These are phyloP conservation scores for Cavia porcellus DNA, from an alignment of 2,113 vertebrate species.

Conservation along the genomic window DNA sequence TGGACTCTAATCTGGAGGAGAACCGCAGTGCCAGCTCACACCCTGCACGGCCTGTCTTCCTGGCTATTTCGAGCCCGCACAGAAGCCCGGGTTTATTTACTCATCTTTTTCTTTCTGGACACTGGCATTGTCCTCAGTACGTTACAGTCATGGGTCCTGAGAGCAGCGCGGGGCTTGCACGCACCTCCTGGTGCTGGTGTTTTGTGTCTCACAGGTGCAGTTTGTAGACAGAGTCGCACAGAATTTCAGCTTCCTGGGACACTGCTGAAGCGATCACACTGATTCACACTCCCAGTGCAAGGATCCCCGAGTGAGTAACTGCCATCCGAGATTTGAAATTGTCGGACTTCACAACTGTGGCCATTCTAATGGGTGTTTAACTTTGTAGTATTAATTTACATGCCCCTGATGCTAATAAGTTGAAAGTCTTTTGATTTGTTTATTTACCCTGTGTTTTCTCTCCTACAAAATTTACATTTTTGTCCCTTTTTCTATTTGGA, in stretches of 20 bases:
- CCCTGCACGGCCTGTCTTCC: neutral
- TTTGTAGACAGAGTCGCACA: neutral
- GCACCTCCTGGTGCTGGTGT: neutral
- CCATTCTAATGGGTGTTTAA: neutral
- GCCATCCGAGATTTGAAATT: neutral
- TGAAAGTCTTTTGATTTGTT: neutral
- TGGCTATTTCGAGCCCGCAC: neutral
- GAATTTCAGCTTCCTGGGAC: neutral
- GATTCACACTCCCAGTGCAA: neutral
- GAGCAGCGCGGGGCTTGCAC: neutral
- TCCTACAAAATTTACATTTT: neutral
- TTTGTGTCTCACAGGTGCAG: neutral
- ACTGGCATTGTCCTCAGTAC: neutral
- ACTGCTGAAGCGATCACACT: neutral
- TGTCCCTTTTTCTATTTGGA: neutral
- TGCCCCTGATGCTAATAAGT: slow-evolving; percentile 12
- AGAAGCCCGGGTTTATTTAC: neutral
- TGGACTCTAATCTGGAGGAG: neutral
- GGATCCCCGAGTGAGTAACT: neutral
- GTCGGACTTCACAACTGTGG: neutral
- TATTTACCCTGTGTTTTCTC: neutral
- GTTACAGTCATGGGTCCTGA: neutral
- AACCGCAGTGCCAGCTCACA: neutral
- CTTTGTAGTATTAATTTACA: neutral
- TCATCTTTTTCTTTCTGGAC: neutral